A percentile compares a stretch with the other conserved stretches of the same genome.
Evolutionary conservation across 1,140 invertebrate species (phyloP).

Genomic region (Sycophila sp.): DNA sequence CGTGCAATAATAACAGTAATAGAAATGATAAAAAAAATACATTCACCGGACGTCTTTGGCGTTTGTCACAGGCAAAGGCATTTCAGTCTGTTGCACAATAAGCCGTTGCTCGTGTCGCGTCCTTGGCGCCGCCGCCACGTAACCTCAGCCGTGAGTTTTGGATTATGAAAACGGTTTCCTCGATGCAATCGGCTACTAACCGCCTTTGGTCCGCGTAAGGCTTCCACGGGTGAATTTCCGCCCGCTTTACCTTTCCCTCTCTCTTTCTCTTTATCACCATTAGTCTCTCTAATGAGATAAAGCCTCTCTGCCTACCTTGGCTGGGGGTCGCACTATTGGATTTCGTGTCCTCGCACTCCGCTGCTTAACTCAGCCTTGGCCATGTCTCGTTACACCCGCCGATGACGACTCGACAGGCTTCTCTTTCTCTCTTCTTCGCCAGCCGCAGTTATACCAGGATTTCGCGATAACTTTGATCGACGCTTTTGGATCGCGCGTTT

Average conservation of each 20-base stretch:
- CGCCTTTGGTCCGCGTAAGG: background rate
- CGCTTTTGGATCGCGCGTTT: too few relatives aligned
- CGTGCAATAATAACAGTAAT: too few relatives aligned
- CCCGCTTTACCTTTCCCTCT: background rate
- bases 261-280: background rate
- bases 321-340: conserved; percentile 14
- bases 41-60: too few relatives aligned
- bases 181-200: background rate
- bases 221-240: conserved; percentile 18
- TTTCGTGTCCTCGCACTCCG: conserved; percentile 6
- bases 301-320: conserved; percentile 16
- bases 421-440: too few relatives aligned
- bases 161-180: conserved; percentile 31
- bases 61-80: too few relatives aligned
- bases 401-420: too few relatives aligned
- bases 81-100: conserved; percentile 5
- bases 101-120: background rate
- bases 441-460: too few relatives aligned
- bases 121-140: too few relatives aligned
- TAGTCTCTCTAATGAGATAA: conserved; percentile 24
- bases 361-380: conserved; percentile 25
- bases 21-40: too few relatives aligned
- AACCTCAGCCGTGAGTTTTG: conserved; percentile 16
- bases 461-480: too few relatives aligned
- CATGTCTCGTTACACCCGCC: too few relatives aligned